Evolutionary conservation across 2,113 vertebrate species (phyloP).

Genomic region (Eurypyga helias): DNA sequence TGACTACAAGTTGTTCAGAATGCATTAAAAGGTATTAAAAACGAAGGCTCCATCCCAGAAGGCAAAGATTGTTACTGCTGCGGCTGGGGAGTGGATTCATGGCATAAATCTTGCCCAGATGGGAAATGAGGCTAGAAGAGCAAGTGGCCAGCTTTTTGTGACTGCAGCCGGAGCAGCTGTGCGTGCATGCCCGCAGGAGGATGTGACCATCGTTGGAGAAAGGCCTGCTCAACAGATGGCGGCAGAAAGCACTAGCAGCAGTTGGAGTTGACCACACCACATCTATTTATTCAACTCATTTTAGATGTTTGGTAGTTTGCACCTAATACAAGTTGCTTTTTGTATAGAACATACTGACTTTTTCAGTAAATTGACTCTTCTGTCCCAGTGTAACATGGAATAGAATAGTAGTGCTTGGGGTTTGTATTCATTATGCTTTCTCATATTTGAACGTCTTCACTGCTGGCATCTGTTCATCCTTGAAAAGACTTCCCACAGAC

Average conservation of each 20-base stretch:
- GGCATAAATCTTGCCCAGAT: conserved; percentile 10
- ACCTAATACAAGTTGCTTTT: not conserved
- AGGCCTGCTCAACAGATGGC: not conserved
- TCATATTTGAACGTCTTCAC: not conserved
- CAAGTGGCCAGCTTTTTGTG: not conserved
- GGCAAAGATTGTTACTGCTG: not conserved
- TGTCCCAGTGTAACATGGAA: not conserved
- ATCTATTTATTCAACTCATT: not conserved
- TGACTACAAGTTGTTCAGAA: not conserved
- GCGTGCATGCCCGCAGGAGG: not conserved
- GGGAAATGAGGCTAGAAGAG: not conserved
- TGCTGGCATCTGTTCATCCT: not conserved
- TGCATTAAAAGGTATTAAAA: not conserved
- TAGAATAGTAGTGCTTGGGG: not conserved
- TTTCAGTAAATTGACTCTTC: not conserved
- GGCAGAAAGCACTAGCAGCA: not conserved
- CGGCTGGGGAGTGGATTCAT: not conserved
- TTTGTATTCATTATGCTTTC: not conserved
- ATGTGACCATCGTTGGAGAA: not conserved
- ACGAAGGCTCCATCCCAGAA: not conserved
- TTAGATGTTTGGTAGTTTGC: not conserved
- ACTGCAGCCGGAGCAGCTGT: not conserved
- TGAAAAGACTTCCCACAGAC: not conserved
- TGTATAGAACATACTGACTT: not conserved
- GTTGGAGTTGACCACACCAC: not conserved